Base-by-base conservation (phyloP, 2,113 vertebrate species). In the Myrmecophaga tridactyla region DNA sequence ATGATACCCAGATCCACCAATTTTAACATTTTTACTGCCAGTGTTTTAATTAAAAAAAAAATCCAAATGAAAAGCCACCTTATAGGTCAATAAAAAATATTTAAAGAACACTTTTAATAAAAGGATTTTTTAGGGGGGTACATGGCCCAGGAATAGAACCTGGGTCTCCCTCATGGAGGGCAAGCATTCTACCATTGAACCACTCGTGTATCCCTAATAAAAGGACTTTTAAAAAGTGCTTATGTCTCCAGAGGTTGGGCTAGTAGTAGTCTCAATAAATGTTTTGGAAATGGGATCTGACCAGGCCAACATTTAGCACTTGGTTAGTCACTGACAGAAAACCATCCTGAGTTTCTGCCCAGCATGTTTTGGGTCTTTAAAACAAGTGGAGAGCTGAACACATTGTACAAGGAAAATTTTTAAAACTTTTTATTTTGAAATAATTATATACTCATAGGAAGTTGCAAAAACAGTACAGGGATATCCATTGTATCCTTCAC, bases 261-360 rank as follows among this genome's bases (percentile, higher is more conserved):
- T 56, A 31, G 41, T 67, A 70, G 34, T 46, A 93, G 31, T 43
- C 41, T 72, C 25, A 13, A 63, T 34, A 69, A 90, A 75, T 5
- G 1, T 76, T 70, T 0, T 0, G 73, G 53, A 94, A 75, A 51
- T 70, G 39, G 73, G 62, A 86, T 77, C 29, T 89, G 83, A 93
- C 29, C 56, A 86, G 91, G 80, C 67, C 67, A 96, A 77, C 93
- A 83, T 81, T 83, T 93, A 78, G 21, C 84, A 94, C 46, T 75
- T 88, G 34, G 39, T 87, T 56, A 82, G 51, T 87, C 77, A 90
- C 41, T 78, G 91, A 91, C 18, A 89, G 15, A 43, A 86, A 86
- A 82, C 39, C 41, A 60, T 34, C 31, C 69, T 34, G 39, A 93
- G 29, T 69, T 93, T 94, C 63, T 88, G 65, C 94, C 51, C 90